Percentiles rank a stretch among this genome's conserved stretches.
Conservation (phyloP, 2,113 vertebrate species). For the Hemiscyllium ocellatum region DNA sequence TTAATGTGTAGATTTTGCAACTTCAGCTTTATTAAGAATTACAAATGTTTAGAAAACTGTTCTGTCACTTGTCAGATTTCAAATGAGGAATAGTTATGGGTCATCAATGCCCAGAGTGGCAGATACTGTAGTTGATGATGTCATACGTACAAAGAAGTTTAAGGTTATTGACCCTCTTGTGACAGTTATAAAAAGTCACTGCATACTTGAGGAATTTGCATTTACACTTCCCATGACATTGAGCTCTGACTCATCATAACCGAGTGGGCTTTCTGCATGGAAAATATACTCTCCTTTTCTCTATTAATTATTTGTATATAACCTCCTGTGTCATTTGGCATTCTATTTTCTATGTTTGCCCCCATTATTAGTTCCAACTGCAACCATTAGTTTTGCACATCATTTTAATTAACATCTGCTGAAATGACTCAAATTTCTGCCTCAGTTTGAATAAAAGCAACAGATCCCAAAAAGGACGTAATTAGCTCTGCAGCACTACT, state of each 20-base stretch:
- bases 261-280: not conserved
- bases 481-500: not conserved
- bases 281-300: not conserved
- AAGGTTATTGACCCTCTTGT: not conserved
- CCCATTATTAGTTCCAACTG: not conserved
- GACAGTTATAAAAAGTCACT: not conserved
- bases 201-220: not conserved
- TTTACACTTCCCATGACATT: not conserved
- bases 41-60: not conserved
- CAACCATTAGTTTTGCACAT: not conserved
- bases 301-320: not conserved
- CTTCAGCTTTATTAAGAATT: not conserved
- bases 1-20: not conserved
- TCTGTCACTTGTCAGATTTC: not conserved
- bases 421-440: conserved; percentile 14
- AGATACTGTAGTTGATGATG: not conserved
- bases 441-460: conserved; percentile 20
- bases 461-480: not conserved
- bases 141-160: not conserved
- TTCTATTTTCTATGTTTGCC: not conserved
- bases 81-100: not conserved
- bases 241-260: not conserved
- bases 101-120: not conserved
- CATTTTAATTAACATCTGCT: conserved; percentile 4
- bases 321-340: not conserved